These are phyloP conservation scores for Ectobius pallidus DNA, from an alignment of 2,888 invertebrate species.

Conservation along the genomic window DNA sequence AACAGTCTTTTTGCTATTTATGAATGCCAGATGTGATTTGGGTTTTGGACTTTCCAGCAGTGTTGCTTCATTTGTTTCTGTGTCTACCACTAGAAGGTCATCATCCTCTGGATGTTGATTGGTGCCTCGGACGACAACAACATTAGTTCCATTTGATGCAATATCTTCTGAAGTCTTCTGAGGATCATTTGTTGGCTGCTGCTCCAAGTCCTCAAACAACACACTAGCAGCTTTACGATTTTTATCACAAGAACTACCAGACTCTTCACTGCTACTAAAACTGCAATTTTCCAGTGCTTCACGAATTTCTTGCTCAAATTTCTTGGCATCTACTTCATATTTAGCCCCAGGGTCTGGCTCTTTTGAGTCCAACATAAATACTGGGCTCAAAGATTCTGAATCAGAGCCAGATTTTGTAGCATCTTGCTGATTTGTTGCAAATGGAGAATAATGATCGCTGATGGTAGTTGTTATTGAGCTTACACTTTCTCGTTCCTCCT, in stretches of 20 bases:
- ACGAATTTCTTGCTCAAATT: slow-evolving; percentile 45
- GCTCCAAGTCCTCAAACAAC: slow-evolving; percentile 52
- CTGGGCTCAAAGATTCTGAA: slow-evolving; percentile 45
- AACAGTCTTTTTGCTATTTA: slow-evolving; percentile 30
- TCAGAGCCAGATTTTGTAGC: slow-evolving; percentile 31
- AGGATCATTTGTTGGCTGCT: slow-evolving; percentile 8
- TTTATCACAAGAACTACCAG: slow-evolving; percentile 37
- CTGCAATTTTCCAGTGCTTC: slow-evolving; percentile 45
- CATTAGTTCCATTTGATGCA: slow-evolving; percentile 18
- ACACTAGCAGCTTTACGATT: slow-evolving; percentile 44
- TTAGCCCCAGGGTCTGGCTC: slow-evolving; percentile 39
- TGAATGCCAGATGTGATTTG: slow-evolving; percentile 48
- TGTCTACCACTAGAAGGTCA: slow-evolving; percentile 58
- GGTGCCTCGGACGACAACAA: slow-evolving; percentile 26
- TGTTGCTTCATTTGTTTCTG: slow-evolving; percentile 57
- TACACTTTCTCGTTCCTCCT: slow-evolving; percentile 61
- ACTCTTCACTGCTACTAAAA: slow-evolving; percentile 41
- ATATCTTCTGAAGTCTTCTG: background rate
- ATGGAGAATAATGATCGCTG: slow-evolving; percentile 36
- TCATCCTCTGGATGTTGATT: slow-evolving; percentile 46
- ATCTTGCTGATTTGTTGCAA: slow-evolving; percentile 14
- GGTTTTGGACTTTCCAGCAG: slow-evolving; percentile 52
- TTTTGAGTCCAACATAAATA: slow-evolving; percentile 44
- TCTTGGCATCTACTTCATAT: slow-evolving; percentile 34
- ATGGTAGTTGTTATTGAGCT: slow-evolving; percentile 45